A percentile compares a stretch with the other conserved stretches of the same genome.
Evolutionary conservation across 1,140 invertebrate genomes (phyloP).

Genomic region (Euwallacea fornicatus): DNA sequence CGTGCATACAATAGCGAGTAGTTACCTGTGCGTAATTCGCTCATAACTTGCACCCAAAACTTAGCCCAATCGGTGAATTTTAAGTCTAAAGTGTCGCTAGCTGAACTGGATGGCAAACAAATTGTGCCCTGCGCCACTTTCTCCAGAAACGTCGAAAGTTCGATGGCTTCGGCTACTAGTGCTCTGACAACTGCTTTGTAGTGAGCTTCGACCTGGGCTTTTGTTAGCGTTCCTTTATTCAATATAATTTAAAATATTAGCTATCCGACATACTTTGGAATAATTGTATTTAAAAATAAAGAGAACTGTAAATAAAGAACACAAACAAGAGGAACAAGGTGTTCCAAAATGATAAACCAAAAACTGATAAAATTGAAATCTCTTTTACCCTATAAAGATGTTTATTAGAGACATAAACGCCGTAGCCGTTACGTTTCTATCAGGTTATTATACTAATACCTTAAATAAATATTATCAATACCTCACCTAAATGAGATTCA

Average conservation of each 20-base stretch:
- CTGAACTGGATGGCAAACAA: slow-evolving; percentile 59
- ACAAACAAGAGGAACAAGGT: neutral
- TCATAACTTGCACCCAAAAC: slow-evolving; percentile 96
- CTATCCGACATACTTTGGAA: too few species aligned
- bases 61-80: slow-evolving; percentile 88
- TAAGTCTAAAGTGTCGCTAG: slow-evolving; percentile 68
- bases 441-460: neutral
- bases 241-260: too few species aligned
- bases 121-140: slow-evolving; percentile 70
- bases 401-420: neutral
- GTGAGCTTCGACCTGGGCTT: slow-evolving; percentile 70
- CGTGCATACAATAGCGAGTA: neutral
- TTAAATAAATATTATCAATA: neutral
- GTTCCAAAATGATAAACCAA: too few species aligned
- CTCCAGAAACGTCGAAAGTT: slow-evolving; percentile 86
- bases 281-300: too few species aligned
- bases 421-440: neutral
- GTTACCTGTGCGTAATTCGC: slow-evolving; percentile 67
- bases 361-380: too few species aligned
- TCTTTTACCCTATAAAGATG: too few species aligned
- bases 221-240: slow-evolving; percentile 47
- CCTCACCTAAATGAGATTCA: slow-evolving; percentile 61
- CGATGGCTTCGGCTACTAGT: slow-evolving; percentile 85
- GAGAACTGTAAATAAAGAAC: neutral
- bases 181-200: slow-evolving; percentile 90